Evolutionary conservation across 2,113 vertebrate genomes (phyloP), one percentile per base, ranked within the genome.

Genomic region (Chlamydotis undulata): DNA sequence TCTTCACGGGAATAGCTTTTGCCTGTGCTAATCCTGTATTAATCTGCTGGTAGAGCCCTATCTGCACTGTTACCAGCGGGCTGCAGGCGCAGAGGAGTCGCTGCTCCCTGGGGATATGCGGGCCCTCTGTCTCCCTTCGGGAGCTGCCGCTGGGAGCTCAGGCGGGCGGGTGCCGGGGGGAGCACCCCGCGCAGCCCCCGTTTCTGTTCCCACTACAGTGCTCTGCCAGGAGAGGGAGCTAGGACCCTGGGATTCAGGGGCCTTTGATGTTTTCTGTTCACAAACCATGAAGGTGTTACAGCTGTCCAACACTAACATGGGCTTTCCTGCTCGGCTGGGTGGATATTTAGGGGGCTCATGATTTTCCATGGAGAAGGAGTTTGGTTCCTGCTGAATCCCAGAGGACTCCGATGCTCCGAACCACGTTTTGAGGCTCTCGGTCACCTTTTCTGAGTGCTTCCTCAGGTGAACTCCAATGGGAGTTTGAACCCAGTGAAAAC

Each of bases 161-260:
- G 67, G 26, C 25, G 14, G 1, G 6, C 12, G 1, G 1, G 57
- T 21, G 60, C 49, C 2, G 5, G 82, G 64, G 80, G 77, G 55
- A 90, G 57, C 68, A 55, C 59, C 83, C 57, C 17, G 5, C 52
- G 10, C 39, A 19, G 68, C 73, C 90, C 94, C 96, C 59, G 9
- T 0, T 12, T 21, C 67, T 35, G 1, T 7, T 25, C 71, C 94
- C 92, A 6, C 89, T 37, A 15, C 94, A 1, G 50, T 92, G 95
- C 96, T 97, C 94, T 75, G 91, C 95, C 96, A 96, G 95, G 91
- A 97, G 97, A 93, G 97, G 94, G 97, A 97, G 97, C 95, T 60
- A 88, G 71, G 90, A 28, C 91, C 73, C 95, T 95, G 96, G 82
- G 14, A 95, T 94, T 97, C 91, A 69, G 75, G 50, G 76, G 41